phyloP scores from a whole-genome alignment of 2,888 invertebrate genomes.

The Gymnoscelis rufifasciata region DNA sequence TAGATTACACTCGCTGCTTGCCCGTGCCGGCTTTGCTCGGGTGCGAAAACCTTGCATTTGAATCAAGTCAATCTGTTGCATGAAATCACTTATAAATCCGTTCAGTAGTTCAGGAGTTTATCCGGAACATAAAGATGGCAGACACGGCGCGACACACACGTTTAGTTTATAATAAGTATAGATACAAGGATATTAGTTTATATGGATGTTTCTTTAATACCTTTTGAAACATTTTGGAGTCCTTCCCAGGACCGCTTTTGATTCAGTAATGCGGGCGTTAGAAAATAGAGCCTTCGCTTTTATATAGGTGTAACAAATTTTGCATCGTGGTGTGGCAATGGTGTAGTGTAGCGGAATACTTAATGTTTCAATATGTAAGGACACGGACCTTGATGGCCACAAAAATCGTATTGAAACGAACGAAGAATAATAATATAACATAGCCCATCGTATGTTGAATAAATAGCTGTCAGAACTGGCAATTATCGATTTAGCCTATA shows the following conservation, averaged over 20 bases:
- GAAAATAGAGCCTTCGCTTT: constrained; percentile 68
- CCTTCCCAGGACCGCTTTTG: constrained; percentile 53
- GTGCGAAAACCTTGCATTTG: too few species aligned
- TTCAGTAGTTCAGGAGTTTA: too few species aligned
- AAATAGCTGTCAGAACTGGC: constrained; percentile 48
- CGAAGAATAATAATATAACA: constrained; percentile 65
- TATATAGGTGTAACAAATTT: constrained; percentile 79
- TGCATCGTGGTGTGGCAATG: constrained; percentile 74
- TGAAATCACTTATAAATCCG: too few species aligned
- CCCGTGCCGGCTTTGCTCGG: too few species aligned
- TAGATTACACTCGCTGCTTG: too few species aligned
- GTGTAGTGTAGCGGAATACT: constrained; percentile 68
- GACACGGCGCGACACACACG: too few species aligned
- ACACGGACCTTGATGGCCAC: constrained; percentile 73
- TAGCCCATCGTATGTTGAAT: constrained; percentile 55
- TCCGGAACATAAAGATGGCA: too few species aligned
- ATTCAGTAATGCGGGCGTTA: constrained; percentile 69
- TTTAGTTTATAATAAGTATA: too few species aligned
- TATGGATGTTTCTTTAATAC: constrained; percentile 37
- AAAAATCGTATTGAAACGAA: constrained; percentile 74
- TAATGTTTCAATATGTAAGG: constrained; percentile 73
- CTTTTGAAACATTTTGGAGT: constrained; percentile 55
- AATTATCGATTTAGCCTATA: constrained; percentile 43
- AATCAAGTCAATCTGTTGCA: too few species aligned
- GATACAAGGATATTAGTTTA: too few species aligned